phyloP scores from a whole-genome alignment of 2,113 vertebrate genomes.

The Mus spicilegus region DNA sequence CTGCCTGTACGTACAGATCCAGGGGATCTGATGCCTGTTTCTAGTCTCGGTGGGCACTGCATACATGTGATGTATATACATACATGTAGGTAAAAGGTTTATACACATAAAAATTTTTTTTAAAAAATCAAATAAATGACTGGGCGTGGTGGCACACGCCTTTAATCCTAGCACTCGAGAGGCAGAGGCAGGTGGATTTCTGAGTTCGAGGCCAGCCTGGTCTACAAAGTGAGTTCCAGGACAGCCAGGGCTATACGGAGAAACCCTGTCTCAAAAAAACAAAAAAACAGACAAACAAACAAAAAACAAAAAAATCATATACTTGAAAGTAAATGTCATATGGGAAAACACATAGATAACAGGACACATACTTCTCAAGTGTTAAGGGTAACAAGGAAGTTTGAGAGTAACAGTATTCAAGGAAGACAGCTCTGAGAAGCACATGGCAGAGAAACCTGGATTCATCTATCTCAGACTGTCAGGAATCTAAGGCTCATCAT shows the following conservation, averaged over 20 bases:
- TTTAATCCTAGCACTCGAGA: too few species aligned
- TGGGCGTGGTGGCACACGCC: too few species aligned
- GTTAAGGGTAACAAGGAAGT: conserved; percentile 66
- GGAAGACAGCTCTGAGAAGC: conserved; percentile 62
- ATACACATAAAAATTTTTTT: neutral
- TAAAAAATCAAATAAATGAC: neutral
- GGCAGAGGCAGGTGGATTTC: too few species aligned
- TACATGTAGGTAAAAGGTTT: neutral
- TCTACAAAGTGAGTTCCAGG: too few species aligned
- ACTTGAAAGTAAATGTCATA: conserved; percentile 30
- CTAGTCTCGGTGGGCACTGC: neutral
- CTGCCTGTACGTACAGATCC: neutral
- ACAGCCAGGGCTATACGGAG: too few species aligned
- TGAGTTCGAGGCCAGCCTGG: too few species aligned
- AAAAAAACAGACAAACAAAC: too few species aligned
- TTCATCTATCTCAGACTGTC: neutral
- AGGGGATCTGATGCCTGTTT: neutral
- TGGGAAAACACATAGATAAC: neutral
- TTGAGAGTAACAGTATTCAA: conserved; percentile 57
- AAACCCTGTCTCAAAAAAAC: too few species aligned
- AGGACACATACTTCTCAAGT: conserved; percentile 42
- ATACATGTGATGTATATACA: neutral
- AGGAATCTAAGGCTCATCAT: neutral
- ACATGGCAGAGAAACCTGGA: neutral
- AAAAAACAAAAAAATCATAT: neutral